Evolutionary conservation across 2,113 vertebrate genomes (phyloP).

Genomic region (Toxotes jaculatrix): DNA sequence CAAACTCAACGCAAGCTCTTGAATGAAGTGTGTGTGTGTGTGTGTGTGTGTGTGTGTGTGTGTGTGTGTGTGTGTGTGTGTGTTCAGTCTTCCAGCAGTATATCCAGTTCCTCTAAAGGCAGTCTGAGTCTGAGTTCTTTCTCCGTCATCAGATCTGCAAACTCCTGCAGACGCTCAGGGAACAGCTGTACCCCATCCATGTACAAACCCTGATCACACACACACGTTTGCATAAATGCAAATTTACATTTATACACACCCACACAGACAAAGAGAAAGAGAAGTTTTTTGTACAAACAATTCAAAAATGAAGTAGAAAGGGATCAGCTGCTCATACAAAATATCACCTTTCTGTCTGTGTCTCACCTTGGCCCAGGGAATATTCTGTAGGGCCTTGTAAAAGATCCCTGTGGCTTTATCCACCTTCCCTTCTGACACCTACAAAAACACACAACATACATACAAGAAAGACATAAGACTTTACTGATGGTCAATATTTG

Average conservation of each 20-base stretch:
- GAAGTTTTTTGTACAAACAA: background rate
- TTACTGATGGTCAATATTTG: slow-evolving; percentile 35
- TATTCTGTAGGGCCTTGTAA: slow-evolving; percentile 94
- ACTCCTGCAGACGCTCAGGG: slow-evolving; percentile 89
- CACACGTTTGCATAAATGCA: slow-evolving; percentile 14
- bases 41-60: background rate
- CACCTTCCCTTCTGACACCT: slow-evolving; percentile 89
- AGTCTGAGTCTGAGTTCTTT: slow-evolving; percentile 92
- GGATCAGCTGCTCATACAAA: background rate
- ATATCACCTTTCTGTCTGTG: background rate
- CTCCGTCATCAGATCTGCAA: slow-evolving; percentile 91
- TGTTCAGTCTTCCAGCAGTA: slow-evolving; percentile 90
- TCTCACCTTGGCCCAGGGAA: slow-evolving; percentile 96
- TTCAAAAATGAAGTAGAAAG: background rate
- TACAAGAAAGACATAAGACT: background rate
- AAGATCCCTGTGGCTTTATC: slow-evolving; percentile 92
- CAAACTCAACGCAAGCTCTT: slow-evolving; percentile 13
- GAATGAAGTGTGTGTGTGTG: background rate
- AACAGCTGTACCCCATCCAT: slow-evolving; percentile 91
- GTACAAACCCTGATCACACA: slow-evolving; percentile 86
- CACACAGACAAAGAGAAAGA: background rate
- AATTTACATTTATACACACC: slow-evolving; percentile 27
- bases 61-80: background rate
- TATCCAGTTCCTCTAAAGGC: slow-evolving; percentile 92
- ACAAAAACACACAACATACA: slow-evolving; percentile 39